Conservation (phyloP, 92 coral and sea anemone genomes). For the Parazoanthus darwini region DNA sequence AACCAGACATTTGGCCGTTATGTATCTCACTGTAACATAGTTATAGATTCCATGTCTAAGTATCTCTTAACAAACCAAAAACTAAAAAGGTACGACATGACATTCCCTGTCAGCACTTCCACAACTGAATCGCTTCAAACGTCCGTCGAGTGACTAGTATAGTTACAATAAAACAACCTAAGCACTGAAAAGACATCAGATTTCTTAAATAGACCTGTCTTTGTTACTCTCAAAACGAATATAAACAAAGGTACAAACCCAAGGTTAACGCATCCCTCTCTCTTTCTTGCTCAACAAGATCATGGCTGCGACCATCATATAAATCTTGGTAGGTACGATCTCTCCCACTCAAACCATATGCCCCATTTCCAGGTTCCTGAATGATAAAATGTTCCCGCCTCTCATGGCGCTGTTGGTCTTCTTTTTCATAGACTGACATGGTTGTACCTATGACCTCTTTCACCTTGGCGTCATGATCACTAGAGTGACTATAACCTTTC, state of each 20-base stretch:
- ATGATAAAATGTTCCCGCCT: background rate
- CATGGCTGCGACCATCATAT: background rate
- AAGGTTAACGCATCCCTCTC: background rate
- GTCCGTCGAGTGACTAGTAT: background rate
- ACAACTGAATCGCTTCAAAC: background rate
- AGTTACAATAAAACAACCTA: background rate
- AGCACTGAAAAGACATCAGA: too few species aligned
- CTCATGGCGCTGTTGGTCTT: background rate
- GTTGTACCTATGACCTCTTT: background rate
- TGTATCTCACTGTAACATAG: too few species aligned
- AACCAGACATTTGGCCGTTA: too few species aligned
- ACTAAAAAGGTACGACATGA: too few species aligned
- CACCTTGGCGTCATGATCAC: background rate
- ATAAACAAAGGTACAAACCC: slow-evolving; percentile 14
- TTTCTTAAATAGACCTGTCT: too few species aligned
- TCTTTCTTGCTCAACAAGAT: background rate
- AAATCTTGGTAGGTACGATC: background rate
- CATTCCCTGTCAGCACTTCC: background rate
- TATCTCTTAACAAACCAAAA: too few species aligned
- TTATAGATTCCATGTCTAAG: too few species aligned
- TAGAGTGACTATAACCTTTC: background rate
- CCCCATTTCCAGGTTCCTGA: background rate
- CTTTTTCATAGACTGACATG: background rate
- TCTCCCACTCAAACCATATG: background rate
- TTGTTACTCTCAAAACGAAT: background rate